phyloP scores from a whole-genome alignment of 2,113 vertebrate species.

The Corapipo altera region DNA sequence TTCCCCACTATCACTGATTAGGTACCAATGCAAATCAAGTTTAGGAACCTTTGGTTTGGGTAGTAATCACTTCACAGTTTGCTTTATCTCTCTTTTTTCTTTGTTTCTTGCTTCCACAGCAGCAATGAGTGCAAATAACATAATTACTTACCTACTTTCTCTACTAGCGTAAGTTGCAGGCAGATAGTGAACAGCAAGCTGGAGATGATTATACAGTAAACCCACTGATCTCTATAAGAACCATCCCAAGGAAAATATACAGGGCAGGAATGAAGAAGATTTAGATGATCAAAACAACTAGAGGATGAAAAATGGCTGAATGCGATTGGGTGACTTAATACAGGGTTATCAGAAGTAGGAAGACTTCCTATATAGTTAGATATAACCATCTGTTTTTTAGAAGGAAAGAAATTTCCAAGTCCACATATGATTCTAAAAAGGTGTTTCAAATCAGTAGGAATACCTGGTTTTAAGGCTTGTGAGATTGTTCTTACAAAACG shows the following conservation, averaged over 20 bases:
- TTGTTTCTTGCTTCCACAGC: neutral
- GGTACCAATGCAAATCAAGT: neutral
- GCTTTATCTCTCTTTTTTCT: neutral
- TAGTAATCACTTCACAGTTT: neutral
- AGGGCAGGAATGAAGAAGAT: neutral
- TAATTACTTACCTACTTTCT: neutral
- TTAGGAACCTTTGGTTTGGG: neutral
- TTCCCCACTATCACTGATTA: neutral
- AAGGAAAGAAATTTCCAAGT: neutral
- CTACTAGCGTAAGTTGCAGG: neutral
- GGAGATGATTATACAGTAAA: conserved; percentile 16
- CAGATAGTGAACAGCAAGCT: neutral
- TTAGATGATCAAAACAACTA: conserved; percentile 15
- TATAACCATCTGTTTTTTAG: conserved; percentile 3
- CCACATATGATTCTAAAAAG: neutral
- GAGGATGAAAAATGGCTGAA: neutral
- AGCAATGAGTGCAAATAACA: neutral
- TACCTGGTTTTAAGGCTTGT: conserved; percentile 11
- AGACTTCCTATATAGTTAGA: neutral
- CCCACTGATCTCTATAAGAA: neutral
- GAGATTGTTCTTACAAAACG: conserved; percentile 19
- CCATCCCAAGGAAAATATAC: neutral
- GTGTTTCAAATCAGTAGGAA: neutral
- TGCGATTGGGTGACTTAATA: conserved; percentile 30
- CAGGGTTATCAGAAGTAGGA: neutral